Evolutionary conservation across 2,113 vertebrate genomes (phyloP).

Genomic region (Xerus inauris): DNA sequence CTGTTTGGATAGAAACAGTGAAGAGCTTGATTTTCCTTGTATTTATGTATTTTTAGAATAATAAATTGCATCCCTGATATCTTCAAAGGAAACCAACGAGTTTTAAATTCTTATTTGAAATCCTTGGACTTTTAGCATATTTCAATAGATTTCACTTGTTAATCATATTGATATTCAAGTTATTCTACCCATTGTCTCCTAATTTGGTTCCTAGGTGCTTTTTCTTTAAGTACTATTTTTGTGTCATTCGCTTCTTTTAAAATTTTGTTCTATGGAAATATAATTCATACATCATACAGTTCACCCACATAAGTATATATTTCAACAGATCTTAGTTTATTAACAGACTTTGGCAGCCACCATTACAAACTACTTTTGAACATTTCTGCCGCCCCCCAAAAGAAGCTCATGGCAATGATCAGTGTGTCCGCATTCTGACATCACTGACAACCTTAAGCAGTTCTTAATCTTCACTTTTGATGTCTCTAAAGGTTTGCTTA

Average conservation of each 20-base stretch:
- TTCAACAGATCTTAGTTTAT: neutral
- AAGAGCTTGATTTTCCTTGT: neutral
- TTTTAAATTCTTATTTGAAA: neutral
- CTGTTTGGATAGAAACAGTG: neutral
- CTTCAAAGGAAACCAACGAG: neutral
- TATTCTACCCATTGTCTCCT: neutral
- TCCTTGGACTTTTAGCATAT: neutral
- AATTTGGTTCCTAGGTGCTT: neutral
- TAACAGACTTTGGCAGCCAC: neutral
- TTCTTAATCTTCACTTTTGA: neutral
- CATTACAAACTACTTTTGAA: neutral
- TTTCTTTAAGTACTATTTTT: neutral
- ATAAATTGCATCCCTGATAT: neutral
- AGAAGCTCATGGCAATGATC: neutral
- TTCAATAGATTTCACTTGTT: neutral
- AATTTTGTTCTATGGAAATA: neutral
- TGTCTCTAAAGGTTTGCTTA: neutral
- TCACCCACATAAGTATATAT: neutral
- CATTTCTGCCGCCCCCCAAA: neutral
- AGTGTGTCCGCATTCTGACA: neutral
- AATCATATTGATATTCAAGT: neutral
- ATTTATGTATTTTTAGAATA: neutral
- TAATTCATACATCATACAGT: neutral
- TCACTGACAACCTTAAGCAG: fast-evolving
- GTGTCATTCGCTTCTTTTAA: neutral